A percentile compares a stretch with the other conserved stretches of the same genome.
phyloP scores from a whole-genome alignment of 2,888 invertebrate species.

The Rhagophthalmus giganteus region DNA sequence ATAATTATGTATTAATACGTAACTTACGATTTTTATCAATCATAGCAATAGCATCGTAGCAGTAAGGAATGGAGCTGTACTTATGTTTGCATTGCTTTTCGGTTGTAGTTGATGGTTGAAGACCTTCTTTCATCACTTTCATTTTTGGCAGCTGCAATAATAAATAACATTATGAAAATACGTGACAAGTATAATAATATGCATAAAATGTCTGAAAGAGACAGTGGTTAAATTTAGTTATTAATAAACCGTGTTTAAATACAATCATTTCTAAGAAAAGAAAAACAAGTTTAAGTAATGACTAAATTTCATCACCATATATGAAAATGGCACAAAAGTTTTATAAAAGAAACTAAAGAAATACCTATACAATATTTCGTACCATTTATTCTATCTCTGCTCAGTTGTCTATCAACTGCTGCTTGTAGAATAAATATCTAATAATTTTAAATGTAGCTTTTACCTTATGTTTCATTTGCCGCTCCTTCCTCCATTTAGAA shows the following conservation, averaged over 20 bases:
- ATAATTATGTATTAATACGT: background rate
- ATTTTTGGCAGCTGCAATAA: slow-evolving; percentile 64
- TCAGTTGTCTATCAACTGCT: no score
- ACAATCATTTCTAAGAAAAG: background rate
- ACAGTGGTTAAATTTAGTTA: no score
- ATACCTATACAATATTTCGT: no score
- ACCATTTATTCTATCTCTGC: no score
- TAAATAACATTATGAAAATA: background rate
- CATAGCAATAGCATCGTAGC: slow-evolving; percentile 80
- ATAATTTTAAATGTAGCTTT: slow-evolving; percentile 37
- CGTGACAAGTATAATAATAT: no score
- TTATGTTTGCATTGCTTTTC: slow-evolving; percentile 83
- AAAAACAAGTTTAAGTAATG: background rate
- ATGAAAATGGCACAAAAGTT: background rate
- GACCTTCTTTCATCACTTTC: slow-evolving; percentile 72
- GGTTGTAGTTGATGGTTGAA: slow-evolving; percentile 45
- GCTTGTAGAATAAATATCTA: no score
- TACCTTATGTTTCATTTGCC: slow-evolving; percentile 65
- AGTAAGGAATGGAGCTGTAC: slow-evolving; percentile 86
- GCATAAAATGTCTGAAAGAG: no score
- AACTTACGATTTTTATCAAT: slow-evolving; percentile 34
- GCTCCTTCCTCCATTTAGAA: slow-evolving; percentile 78
- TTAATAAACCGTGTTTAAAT: no score
- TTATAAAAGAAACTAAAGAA: background rate
- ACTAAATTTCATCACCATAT: background rate